Base-by-base conservation (phyloP, 2,888 invertebrate species). In the Blastobasis lacticolella region DNA sequence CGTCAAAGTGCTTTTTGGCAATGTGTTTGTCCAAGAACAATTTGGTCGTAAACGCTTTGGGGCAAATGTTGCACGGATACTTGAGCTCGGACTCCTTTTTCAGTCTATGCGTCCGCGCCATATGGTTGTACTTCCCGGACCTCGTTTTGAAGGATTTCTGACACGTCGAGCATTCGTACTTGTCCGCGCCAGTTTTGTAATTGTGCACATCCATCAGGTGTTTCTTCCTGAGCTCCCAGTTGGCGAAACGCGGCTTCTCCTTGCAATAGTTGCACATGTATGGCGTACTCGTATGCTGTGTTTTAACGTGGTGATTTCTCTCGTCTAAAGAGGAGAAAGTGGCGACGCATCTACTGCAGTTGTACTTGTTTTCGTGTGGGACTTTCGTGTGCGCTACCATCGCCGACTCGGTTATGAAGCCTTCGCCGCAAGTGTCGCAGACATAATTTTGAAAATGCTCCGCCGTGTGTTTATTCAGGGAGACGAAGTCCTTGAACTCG, bases 11-110 rank as follows among this genome's bases (percentile, higher is more conserved):
- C 61, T 89, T 90, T 65, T 85, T 87, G 36, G 88, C 83, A 58
- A 89, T 73, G 63, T 90, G 90, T 57, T 88, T 89, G 57, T 90
- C 90, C 63, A 90, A 66, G 63, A 89, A 89, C 54, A 89, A 66
- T 63, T 90, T 89, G 1, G 88, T 87, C 2, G 88, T 89, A 59
- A 90, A 90, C 5, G 86, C 87, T 61, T 84, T 87, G 0, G 88
- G 81, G 54, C 90, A 90, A 58, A 79, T 81, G 7, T 81, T 75
- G 59, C 90, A 90, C 4, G 83, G 81, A 51, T 81, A 89, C 51
- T 77, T 88, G 50, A 79, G 72, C 63, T 78, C 90, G 37, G 73
- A 75, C 56, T 76, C 83, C 61, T 79, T 90, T 71, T 78, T 87
- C 51, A 79, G 66, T 51, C 80, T 70, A 64, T 88, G 88, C 0